Evolutionary conservation across 1,140 invertebrate genomes (phyloP), one percentile per base, ranked within the genome.

Genomic region (Melanaphis sacchari): DNA sequence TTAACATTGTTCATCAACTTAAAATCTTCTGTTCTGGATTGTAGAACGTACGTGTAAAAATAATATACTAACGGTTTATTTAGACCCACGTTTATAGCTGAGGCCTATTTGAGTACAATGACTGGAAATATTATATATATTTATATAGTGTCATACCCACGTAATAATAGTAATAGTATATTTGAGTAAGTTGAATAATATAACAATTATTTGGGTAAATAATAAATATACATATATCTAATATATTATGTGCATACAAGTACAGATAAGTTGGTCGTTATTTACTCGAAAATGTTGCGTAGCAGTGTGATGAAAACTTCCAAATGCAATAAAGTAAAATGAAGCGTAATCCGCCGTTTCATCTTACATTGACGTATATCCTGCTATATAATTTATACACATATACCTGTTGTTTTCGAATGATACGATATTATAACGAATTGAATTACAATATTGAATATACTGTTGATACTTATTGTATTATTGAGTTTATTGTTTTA

Each of bases 241-340:
- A 31, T 31, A 31, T 15, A 66, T 76, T 76, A n/a, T n/a, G 18
- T 76, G 5, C n/a, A n/a, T 76, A n/a, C 0, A 76, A n/a, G 59
- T 18, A 18, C 15, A 4, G 5, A 18, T n/a, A n/a, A 76, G 31
- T 76, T 66, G 24, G 7, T 7, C 24, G 24, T 54, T 54, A 24
- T n/a, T 66, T n/a, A 76, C n/a, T 18, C n/a, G 15, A 76, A n/a
- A n/a, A n/a, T 21, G 5, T 15, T 5, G 11, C 1, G 3, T 7
- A 59, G 89, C 89, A 31, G 26, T 41, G 52, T 54, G 5, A 40
- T n/a, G 90, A 76, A 91, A 91, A 91, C 59, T 66, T 91, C 31
- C 31, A 41, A 66, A 66, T 76, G 90, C 36, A 91, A 91, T 81
- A 91, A 46, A 81, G 21, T 1, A 43, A 24, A 90, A 40, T n/a